Evolutionary conservation across 1,140 invertebrate species (phyloP).

Genomic region (Ylistrum balloti): DNA sequence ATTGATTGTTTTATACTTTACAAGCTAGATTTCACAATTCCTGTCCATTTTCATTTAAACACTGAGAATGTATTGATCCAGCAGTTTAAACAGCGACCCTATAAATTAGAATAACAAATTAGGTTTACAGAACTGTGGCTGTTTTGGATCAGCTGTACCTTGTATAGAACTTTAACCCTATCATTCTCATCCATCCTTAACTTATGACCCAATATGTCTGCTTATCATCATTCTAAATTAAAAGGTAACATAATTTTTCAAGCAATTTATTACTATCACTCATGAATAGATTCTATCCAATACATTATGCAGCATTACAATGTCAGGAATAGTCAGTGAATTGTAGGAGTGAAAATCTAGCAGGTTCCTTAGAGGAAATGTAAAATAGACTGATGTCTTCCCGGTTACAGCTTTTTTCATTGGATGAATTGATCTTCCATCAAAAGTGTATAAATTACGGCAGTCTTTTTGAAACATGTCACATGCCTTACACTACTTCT

Average conservation of each 20-base stretch:
- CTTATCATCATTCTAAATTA: neutral
- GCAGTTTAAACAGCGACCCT: neutral
- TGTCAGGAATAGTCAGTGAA: neutral
- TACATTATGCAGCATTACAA: neutral
- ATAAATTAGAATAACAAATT: neutral
- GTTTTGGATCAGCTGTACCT: neutral
- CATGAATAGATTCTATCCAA: neutral
- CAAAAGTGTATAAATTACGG: neutral
- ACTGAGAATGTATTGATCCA: conserved; percentile 12
- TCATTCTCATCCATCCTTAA: neutral
- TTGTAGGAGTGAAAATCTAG: neutral
- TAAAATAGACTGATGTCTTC: neutral
- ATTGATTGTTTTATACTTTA: neutral
- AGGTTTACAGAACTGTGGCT: neutral
- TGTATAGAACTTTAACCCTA: too few relatives aligned
- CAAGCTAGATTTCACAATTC: neutral
- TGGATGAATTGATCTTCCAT: neutral
- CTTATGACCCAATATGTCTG: neutral
- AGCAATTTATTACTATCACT: neutral
- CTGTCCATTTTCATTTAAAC: neutral
- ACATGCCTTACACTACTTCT: too few relatives aligned
- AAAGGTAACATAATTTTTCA: neutral
- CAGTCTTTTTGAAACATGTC: neutral
- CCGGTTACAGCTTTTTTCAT: neutral
- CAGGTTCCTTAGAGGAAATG: too few relatives aligned